Evolutionary conservation across 2,797 vertebrate genomes (phyloP), one percentile per base, ranked within the genome.

Genomic region (Bucorvus abyssinicus): DNA sequence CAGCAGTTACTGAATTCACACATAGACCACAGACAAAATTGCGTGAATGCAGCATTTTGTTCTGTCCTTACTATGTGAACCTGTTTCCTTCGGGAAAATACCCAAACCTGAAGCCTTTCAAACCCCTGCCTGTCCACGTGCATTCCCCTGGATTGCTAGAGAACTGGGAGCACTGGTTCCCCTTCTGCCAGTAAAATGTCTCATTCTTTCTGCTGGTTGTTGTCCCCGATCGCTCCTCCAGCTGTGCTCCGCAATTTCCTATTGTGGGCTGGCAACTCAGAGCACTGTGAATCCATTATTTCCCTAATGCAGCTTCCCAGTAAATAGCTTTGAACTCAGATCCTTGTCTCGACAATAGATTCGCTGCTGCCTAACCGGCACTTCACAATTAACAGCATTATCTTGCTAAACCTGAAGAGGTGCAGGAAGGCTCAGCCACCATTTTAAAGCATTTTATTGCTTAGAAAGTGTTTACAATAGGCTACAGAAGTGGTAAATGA

Each of bases 381-480:
- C 75, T 87, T 87, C 76, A 87, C 94, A 93, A 90, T 95, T 95
- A 97, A 78, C 84, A 50, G 68, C 90, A 91, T 96, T 95, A 94
- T 88, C 94, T 89, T 90, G 94, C 95, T 95, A 95, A 92, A 94
- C 67, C 78, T 83, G 81, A 69, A 84, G 91, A 91, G 89, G 55
- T 79, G 68, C 59, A 79, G 89, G 64, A 91, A 88, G 71, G 68
- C 77, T 88, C 85, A 50, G 64, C 68, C 55, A 23, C 59, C 57
- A 32, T 90, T 96, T 86, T n/a, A 55, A 91, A 92, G 38, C 52
- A 21, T 90, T 96, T 92, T 88, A 84, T 88, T 88, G 84, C 86
- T 95, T 42, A 57, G 69, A 63, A 93, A 84, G 38, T 94, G 71
- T 95, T 93, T 91, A 75, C 74, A 85, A 61, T 69, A 65, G 83